Percentiles rank a stretch among this genome's conserved stretches.
These are phyloP conservation scores for Neoseiulus cucumeris DNA, from an alignment of 1,140 invertebrate genomes.

Conservation along the genomic window DNA sequence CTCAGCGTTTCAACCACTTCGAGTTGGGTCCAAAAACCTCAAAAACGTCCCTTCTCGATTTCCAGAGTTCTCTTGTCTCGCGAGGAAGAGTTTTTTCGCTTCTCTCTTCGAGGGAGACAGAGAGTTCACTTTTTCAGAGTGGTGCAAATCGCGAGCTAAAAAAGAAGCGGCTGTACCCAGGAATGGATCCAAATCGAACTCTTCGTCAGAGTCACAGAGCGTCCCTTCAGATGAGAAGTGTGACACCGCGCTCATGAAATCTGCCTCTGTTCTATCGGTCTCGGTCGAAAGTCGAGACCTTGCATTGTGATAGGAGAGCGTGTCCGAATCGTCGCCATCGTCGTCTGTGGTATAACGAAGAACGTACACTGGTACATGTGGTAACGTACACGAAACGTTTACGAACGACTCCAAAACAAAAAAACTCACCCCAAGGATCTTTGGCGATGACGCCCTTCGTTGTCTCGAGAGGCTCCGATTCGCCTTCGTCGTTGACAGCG, in stretches of 20 bases:
- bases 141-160: too few relatives aligned
- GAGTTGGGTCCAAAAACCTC: too few relatives aligned
- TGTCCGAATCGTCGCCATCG: slow-evolving; percentile 1
- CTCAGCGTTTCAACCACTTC: too few relatives aligned
- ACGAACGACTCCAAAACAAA: neutral
- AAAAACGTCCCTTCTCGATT: too few relatives aligned
- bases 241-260: neutral
- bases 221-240: neutral
- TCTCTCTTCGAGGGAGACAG: too few relatives aligned
- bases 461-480: slow-evolving; percentile 74
- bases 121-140: too few relatives aligned
- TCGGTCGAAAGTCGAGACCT: neutral
- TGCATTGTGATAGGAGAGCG: neutral
- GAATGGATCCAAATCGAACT: neutral
- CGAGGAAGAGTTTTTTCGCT: too few relatives aligned
- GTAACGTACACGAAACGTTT: neutral
- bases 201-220: neutral
- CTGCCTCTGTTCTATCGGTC: neutral
- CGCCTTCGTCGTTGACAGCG: slow-evolving; percentile 85
- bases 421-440: slow-evolving; percentile 75
- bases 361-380: too few relatives aligned
- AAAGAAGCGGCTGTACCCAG: neutral
- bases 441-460: slow-evolving; percentile 67
- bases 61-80: too few relatives aligned
- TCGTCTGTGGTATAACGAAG: neutral